Base-by-base conservation (phyloP, 1,140 invertebrate species). In the Leptoteleia sp. region DNA sequence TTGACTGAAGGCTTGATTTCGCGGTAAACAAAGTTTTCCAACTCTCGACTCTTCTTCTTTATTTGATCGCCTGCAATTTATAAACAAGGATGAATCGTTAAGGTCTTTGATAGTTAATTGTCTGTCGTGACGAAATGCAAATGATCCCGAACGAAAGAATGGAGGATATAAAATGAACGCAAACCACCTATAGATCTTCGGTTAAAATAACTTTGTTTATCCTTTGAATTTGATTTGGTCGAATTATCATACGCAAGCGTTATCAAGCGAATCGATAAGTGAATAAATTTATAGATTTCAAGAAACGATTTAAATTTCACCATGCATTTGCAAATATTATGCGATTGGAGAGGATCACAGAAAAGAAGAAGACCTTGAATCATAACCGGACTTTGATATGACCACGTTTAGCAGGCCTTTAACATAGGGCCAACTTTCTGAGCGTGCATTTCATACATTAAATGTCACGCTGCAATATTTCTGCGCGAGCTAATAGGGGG, bases 361-460 rank as follows among this genome's bases (percentile, higher is more conserved):
- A 47, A 68, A 68, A 68, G 64, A 68, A 68, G 64, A 68, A 37
- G 33, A 37, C 64, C 64, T 68, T 68, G 64, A 68, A 37, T 35
- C 12, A 19, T 29, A 68, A 47, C 52, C 8, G 43, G 64, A 68
- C 59, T 64, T 50, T 50, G 16, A n/a, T 40, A 13, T 33, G 43
- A 22, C 19, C 19, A 48, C 9, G 4, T 16, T 27, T 12, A 4
- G 27, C n/a, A 16, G 6, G 22, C 9, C 12, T 40, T 40, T 16
- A 55, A 1, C 22, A 16, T 55, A 55, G 52, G 52, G 33, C 19
- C 35, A 38, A 38, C 0, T 38, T 1, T 38, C 22, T 38, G 19
- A n/a, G 9, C 12, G 27, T 25, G 4, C 15, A 0, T 7, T 33
- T 17, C 1, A 33, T 48, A 31, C 13, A 9, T 31, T 3, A 48